These are phyloP conservation scores for Drepana falcataria DNA, from an alignment of 2,888 invertebrate species.

Conservation along the genomic window DNA sequence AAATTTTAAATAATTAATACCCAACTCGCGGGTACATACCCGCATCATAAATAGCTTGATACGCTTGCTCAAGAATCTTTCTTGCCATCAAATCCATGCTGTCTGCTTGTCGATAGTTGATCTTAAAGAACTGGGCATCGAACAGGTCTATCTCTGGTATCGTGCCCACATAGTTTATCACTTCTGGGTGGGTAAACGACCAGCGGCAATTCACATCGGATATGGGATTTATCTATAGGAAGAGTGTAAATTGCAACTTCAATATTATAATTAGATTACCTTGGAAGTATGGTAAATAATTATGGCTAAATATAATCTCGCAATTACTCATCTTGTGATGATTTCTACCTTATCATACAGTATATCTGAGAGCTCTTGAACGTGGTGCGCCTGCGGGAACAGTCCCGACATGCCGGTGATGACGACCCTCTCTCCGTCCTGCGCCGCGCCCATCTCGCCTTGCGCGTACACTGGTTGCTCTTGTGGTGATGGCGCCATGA, in stretches of 20 bases:
- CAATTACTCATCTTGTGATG: too few species aligned
- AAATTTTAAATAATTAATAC: too few species aligned
- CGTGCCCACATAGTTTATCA: slow-evolving; percentile 81
- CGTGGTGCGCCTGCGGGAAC: slow-evolving; percentile 26
- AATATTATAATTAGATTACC: too few species aligned
- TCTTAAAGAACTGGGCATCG: slow-evolving; percentile 84
- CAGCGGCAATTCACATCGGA: slow-evolving; percentile 73
- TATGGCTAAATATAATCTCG: too few species aligned
- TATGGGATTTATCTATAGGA: slow-evolving; percentile 80
- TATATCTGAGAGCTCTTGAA: slow-evolving; percentile 20
- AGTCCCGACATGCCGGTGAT: slow-evolving; percentile 40
- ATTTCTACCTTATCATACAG: slow-evolving; percentile 39
- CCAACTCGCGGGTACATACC: too few species aligned
- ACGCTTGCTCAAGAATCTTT: slow-evolving; percentile 83
- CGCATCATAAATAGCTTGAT: slow-evolving; percentile 86
- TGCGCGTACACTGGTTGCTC: not conserved
- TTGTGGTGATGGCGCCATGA: slow-evolving; percentile 3
- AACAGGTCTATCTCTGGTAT: slow-evolving; percentile 79
- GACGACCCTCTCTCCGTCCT: slow-evolving; percentile 14
- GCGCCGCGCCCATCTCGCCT: not conserved
- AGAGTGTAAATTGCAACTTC: too few species aligned
- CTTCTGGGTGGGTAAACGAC: slow-evolving; percentile 46
- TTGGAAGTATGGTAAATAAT: too few species aligned
- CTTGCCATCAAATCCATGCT: slow-evolving; percentile 76
- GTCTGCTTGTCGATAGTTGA: slow-evolving; percentile 80